Evolutionary conservation across 1,140 invertebrate species (phyloP), one percentile per base, ranked within the genome.

Genomic region (Diploscapter pachys): DNA sequence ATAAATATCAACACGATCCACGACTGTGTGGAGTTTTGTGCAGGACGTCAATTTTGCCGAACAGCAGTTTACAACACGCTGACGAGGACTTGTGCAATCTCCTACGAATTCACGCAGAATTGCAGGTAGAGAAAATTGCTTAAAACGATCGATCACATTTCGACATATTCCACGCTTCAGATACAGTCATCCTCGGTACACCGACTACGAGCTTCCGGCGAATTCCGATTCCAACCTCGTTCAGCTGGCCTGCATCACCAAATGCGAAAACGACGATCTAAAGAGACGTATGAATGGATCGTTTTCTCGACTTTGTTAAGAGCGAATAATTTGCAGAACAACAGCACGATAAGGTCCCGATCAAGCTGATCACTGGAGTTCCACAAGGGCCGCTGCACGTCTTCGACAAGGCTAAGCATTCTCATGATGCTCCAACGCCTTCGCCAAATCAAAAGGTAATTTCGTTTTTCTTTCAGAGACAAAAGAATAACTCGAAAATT

Each of bases 71-170:
- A 77, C 74, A 77, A 78, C 64, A 63, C 50, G n/a, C 50, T 55
- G 49, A 71, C 70, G 2, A 69, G 69, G 50, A 64, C 73, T 11
- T 78, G 77, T 69, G 74, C 78, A 11, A 78, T 78, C 57, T 78
- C 77, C 5, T 78, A 78, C 50, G 77, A 78, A 51, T 78, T 68
- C 55, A 77, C 77, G 9, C 55, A 72, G 9, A 79, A 76, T 52
- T 76, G 75, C 73, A 63, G 75, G 71, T 72, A 48, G 13, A 48
- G 48, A 5, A 50, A n/a, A 5, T 6, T 2, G 11, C 48, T 68
- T 68, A n/a, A 52, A n/a, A 55, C 56, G 52, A 68, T 68, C 9
- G 9, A 59, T 59, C 9, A 11, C 2, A 9, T 59, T 59, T 59
- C 57, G n/a, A 59, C 13, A 2, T 9, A 59, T 59, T 13, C 9